These are phyloP conservation scores for Zaprionus capensis DNA, from an alignment of 1,140 invertebrate species.

Conservation along the genomic window DNA sequence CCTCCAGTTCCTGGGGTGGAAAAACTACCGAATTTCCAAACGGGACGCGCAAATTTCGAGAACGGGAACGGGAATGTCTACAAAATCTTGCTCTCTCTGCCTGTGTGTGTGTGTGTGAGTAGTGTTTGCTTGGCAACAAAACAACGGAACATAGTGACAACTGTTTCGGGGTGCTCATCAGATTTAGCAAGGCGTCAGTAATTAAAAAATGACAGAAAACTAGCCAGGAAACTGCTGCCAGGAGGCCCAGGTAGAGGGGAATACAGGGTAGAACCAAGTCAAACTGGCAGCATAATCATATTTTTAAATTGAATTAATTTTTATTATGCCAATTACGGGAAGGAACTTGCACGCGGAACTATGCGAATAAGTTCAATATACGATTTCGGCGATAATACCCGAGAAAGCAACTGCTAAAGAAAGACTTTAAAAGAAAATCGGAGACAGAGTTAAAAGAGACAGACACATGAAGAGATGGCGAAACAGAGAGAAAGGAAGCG, in stretches of 20 bases:
- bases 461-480: background rate
- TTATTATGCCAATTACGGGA: background rate
- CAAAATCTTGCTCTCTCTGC: conserved; percentile 8
- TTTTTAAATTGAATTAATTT: conserved; percentile 1
- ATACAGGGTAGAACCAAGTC: background rate
- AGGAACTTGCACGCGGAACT: background rate
- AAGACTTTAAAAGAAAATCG: too few species aligned
- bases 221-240: background rate
- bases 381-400: background rate
- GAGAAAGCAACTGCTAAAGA: background rate
- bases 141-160: conserved; percentile 28
- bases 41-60: conserved; percentile 50
- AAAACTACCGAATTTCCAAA: conserved; percentile 49
- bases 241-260: background rate
- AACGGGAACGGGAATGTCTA: conserved; percentile 52
- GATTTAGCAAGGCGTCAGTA: conserved; percentile 49
- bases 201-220: conserved; percentile 27
- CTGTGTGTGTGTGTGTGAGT: conserved; percentile 13
- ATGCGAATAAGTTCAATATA: background rate
- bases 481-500: too few species aligned
- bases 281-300: background rate
- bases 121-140: conserved; percentile 60
- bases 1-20: conserved; percentile 54
- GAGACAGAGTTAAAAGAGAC: background rate
- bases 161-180: conserved; percentile 61